Evolutionary conservation across 2,888 invertebrate genomes (phyloP), one percentile per base, ranked within the genome.

Genomic region (Andrena trimmerana): DNA sequence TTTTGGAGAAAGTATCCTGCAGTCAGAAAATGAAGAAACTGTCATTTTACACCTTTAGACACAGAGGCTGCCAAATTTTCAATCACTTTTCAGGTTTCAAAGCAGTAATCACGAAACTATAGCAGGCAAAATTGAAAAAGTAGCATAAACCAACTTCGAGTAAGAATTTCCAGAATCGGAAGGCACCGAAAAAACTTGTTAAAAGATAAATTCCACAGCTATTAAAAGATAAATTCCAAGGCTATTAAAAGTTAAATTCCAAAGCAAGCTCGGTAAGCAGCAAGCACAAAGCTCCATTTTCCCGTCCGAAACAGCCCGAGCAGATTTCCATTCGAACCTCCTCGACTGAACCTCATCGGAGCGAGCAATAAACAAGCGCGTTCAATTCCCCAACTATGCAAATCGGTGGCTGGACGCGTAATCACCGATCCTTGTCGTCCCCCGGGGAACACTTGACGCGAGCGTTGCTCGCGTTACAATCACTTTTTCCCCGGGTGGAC

Each of bases 291-390:
- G 54, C 24, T 4, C 10, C 27, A 27, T 57, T 57, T 27, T 24
- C 10, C 54, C 27, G 20, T 20, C 20, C 8, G 7, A 52, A 52
- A 27, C 57, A 27, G 1, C 13, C 13, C 10, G 24, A 20, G 24
- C 54, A n/a, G 20, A 24, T 54, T 54, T 54, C 54, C n/a, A 54
- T 54, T 54, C 20, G n/a, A n/a, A 7, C 20, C 52, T 52, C 54
- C 24, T 54, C 54, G 10, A 27, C 24, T 4, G 20, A 20, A 24
- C 57, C 57, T 27, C 24, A 52, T 20, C 13, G 27, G 0, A 27
- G 24, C 27, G 27, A 57, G 33, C 52, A 31, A 67, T 67, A 73
- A 63, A 73, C 72, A 16, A 36, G 20, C 63, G 2, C 33, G 63
- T 13, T 29, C 60, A 60, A 60, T 60, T 29, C 29, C 60, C 33